phyloP scores from a whole-genome alignment of 2,113 vertebrate species.

The Pollachius pollachius region DNA sequence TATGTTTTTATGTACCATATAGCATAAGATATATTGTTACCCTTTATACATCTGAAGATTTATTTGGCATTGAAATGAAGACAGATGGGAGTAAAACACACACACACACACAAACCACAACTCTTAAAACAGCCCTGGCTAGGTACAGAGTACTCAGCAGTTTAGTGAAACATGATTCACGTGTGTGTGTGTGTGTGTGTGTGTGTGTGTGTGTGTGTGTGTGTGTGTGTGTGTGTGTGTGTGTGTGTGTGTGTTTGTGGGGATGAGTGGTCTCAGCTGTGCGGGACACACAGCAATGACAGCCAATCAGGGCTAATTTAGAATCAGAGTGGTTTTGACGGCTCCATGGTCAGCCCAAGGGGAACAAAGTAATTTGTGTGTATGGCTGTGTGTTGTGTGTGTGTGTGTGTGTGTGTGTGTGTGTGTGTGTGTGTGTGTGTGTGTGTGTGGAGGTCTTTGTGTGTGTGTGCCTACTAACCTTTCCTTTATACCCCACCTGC shows the following conservation, averaged over 20 bases:
- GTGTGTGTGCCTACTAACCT: slow-evolving; percentile 49
- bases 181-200: slow-evolving; percentile 9
- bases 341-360: slow-evolving; percentile 57
- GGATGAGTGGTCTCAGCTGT: slow-evolving; percentile 75
- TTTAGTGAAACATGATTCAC: slow-evolving; percentile 68
- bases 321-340: slow-evolving; percentile 76
- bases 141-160: slow-evolving; percentile 58
- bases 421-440: slow-evolving; percentile 17
- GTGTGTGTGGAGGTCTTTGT: slow-evolving; percentile 9
- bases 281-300: slow-evolving; percentile 66
- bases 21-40: not conserved
- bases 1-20: not conserved
- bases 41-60: not conserved
- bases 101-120: slow-evolving; percentile 1
- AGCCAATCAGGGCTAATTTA: slow-evolving; percentile 76
- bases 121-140: slow-evolving; percentile 59
- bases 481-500: slow-evolving; percentile 62
- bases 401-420: not conserved
- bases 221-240: slow-evolving; percentile 30
- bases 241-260: not conserved
- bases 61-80: not conserved
- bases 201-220: slow-evolving; percentile 33
- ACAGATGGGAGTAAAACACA: slow-evolving; percentile 17
- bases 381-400: slow-evolving; percentile 17
- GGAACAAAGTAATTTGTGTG: slow-evolving; percentile 58